Evolutionary conservation across 1,140 invertebrate species (phyloP).

Genomic region (Zeugodacus cucurbitae): DNA sequence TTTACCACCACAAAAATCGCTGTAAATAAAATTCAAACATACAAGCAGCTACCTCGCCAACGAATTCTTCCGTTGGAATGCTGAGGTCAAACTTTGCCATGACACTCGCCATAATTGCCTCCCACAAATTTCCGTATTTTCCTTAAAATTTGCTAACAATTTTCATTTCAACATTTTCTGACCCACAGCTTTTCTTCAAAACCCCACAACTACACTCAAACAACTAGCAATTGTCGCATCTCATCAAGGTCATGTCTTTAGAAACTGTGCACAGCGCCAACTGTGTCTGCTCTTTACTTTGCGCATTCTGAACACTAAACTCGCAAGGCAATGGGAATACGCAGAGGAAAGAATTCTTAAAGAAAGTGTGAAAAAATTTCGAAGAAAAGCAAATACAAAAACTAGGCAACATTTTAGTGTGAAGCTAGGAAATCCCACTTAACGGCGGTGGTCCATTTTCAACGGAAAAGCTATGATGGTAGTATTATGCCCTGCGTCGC

Average conservation of each 20-base stretch:
- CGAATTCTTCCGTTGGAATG: too few species aligned
- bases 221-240: background rate
- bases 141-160: background rate
- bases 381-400: background rate
- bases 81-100: background rate
- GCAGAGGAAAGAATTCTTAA: background rate
- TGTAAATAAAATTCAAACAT: too few species aligned
- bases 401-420: background rate
- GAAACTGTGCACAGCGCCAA: background rate
- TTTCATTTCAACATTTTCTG: background rate
- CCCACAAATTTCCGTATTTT: background rate
- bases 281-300: background rate
- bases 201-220: background rate
- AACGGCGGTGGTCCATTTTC: background rate
- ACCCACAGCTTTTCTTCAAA: background rate
- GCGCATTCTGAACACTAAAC: background rate
- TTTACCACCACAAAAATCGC: too few species aligned
- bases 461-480: background rate
- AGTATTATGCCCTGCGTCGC: background rate
- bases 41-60: too few species aligned
- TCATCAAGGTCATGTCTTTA: background rate
- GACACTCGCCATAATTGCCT: background rate
- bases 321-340: background rate
- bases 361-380: background rate
- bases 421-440: background rate